Evolutionary conservation across 2,113 vertebrate genomes (phyloP).

Genomic region (Otis tarda): DNA sequence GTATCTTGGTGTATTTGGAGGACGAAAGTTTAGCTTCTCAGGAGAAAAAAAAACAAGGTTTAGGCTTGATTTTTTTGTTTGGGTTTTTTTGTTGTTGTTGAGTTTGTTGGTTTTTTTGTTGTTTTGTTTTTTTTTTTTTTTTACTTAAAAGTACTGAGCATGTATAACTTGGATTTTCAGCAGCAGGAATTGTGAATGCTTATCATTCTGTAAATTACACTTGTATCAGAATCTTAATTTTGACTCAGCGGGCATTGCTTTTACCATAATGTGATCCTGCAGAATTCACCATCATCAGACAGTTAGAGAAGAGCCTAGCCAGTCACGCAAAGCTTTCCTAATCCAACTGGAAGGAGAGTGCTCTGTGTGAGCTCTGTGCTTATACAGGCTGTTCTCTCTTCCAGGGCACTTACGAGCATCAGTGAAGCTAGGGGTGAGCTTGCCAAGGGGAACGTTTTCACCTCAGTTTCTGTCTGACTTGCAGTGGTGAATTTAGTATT

Average conservation of each 20-base stretch:
- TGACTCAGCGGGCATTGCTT: rapidly evolving
- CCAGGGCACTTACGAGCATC: not conserved
- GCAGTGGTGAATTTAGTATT: not conserved
- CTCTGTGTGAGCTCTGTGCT: not conserved
- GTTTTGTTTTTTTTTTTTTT: not conserved
- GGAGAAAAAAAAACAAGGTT: not conserved
- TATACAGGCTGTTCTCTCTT: not conserved
- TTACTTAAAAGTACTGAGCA: not conserved
- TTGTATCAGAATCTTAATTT: not conserved
- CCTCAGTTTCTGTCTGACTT: not conserved
- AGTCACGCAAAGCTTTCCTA: not conserved
- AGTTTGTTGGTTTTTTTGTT: no score
- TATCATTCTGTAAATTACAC: not conserved
- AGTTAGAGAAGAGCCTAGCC: not conserved
- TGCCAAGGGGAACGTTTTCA: not conserved
- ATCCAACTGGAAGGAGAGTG: not conserved
- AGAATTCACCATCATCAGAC: not conserved
- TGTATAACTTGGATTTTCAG: not conserved
- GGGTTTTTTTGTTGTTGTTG: no score
- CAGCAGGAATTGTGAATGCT: not conserved
- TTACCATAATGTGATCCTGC: not conserved
- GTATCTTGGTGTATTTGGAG: not conserved
- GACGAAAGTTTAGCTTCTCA: not conserved
- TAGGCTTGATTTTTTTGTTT: not conserved
- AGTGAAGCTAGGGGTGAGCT: not conserved